Conservation (phyloP, 2,797 vertebrate genomes). For the Scleropages formosus region DNA sequence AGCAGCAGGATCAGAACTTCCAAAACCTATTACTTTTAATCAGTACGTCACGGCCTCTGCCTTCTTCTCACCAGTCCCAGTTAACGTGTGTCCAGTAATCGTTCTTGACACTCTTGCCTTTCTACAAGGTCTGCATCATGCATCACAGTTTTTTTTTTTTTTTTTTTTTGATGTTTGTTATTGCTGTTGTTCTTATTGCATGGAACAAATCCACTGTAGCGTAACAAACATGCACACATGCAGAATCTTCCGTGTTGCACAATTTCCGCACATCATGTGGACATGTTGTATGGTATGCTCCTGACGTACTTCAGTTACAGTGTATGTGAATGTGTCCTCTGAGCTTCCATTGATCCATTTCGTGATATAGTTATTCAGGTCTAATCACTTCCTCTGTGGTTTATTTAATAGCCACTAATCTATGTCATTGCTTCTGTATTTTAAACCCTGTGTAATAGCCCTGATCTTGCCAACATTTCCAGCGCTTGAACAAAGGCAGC, state of each 20-base stretch:
- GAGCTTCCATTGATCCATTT: too few relatives aligned
- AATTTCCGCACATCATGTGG: too few relatives aligned
- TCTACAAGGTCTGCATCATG: neutral
- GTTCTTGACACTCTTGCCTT: neutral
- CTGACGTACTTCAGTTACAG: neutral
- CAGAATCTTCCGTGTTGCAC: too few relatives aligned
- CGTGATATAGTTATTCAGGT: too few relatives aligned
- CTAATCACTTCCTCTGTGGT: too few relatives aligned
- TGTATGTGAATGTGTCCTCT: neutral
- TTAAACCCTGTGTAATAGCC: neutral
- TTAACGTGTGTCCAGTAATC: neutral
- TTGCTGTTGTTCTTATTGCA: too few relatives aligned
- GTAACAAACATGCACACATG: too few relatives aligned
- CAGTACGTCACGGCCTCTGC: neutral
- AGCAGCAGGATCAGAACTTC: neutral
- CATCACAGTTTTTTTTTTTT: neutral
- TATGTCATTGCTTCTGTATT: neutral
- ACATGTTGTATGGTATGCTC: neutral
- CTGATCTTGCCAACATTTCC: neutral
- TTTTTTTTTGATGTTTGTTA: neutral
- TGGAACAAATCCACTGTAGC: too few relatives aligned
- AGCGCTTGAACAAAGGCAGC: neutral
- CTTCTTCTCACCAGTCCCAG: neutral
- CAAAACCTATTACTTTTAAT: slow-evolving; percentile 20
- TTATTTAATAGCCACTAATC: neutral